Evolutionary conservation across 2,888 invertebrate genomes (phyloP), one percentile per base, ranked within the genome.

Genomic region (Dolichopus griseipennis): DNA sequence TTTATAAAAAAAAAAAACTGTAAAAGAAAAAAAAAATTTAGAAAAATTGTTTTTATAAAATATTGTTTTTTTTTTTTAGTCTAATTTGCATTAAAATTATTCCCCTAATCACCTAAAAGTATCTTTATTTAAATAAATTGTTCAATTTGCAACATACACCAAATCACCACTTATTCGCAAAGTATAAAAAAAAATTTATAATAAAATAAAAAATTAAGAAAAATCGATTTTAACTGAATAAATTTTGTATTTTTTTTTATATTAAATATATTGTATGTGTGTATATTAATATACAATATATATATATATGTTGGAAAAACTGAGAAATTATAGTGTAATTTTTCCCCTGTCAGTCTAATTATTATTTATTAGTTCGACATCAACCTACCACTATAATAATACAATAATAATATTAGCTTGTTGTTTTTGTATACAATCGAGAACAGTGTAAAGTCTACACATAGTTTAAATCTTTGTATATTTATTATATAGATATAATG

Each of bases 71-170:
- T 43, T 43, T 43, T 43, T 15, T 18, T 12, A 52, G 52, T 52
- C 52, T 52, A 52, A 52, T 52, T 52, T 52, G 52, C 52, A 52
- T 52, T 52, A 2, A 52, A 52, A 52, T 52, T 52, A 15, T 52
- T 52, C 52, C n/a, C 18, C 52, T 18, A 18, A 52, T 18, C 18
- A 12, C 6, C 52, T 18, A 10, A 15, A 52, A 52, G 52, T 52
- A 52, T 52, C 52, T 52, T 52, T 52, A 52, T 52, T 52, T 52
- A 52, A 52, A 52, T 52, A 52, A 52, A 52, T 52, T 52, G 52
- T 52, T 52, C 52, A 52, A 52, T 52, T 52, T 52, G 15, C 18
- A 18, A 52, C 18, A 52, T 52, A 18, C 18, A n/a, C 15, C 3
- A 27, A 27, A 27, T 27, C 27, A 27, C 15, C 18, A 52, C 18